Evolutionary conservation across 2,113 vertebrate genomes (phyloP).

Genomic region (Verasper variegatus): DNA sequence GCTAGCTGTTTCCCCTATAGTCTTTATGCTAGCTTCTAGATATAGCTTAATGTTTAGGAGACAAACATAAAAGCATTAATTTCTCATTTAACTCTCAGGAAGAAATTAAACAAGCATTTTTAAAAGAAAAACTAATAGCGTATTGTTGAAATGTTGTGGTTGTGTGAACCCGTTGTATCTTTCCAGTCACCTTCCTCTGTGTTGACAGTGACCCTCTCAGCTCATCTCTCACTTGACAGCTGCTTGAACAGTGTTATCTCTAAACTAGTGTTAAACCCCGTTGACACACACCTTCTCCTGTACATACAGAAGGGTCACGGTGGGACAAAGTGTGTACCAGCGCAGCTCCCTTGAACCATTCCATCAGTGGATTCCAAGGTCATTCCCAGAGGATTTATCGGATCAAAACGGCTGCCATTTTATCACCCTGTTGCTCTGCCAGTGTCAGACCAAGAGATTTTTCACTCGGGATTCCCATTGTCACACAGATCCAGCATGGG

Average conservation of each 20-base stretch:
- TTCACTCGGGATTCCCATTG: conserved; percentile 69
- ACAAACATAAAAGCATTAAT: background rate
- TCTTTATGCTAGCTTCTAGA: background rate
- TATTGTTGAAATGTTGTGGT: too few species aligned
- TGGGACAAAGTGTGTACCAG: conserved; percentile 48
- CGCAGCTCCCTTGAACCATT: conserved; percentile 49
- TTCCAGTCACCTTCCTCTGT: conserved; percentile 6
- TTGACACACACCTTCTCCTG: conserved; percentile 52
- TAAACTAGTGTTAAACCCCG: conserved; percentile 62
- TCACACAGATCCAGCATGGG: conserved; percentile 44
- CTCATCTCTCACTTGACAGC: conserved; percentile 76
- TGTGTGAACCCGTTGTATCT: background rate
- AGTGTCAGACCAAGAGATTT: conserved; percentile 24
- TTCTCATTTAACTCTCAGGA: background rate
- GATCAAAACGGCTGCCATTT: conserved; percentile 63
- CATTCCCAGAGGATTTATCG: conserved; percentile 60
- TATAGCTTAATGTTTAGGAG: background rate
- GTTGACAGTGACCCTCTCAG: conserved; percentile 57
- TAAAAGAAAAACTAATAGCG: background rate
- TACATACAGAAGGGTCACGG: conserved; percentile 45
- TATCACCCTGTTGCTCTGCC: conserved; percentile 40
- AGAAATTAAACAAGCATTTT: background rate
- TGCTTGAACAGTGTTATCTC: conserved; percentile 67
- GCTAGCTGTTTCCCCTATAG: too few species aligned
- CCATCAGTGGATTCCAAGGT: conserved; percentile 69